Evolutionary conservation across 2,888 invertebrate genomes (phyloP), one percentile per base, ranked within the genome.

Genomic region (Psylliodes chrysocephalus): DNA sequence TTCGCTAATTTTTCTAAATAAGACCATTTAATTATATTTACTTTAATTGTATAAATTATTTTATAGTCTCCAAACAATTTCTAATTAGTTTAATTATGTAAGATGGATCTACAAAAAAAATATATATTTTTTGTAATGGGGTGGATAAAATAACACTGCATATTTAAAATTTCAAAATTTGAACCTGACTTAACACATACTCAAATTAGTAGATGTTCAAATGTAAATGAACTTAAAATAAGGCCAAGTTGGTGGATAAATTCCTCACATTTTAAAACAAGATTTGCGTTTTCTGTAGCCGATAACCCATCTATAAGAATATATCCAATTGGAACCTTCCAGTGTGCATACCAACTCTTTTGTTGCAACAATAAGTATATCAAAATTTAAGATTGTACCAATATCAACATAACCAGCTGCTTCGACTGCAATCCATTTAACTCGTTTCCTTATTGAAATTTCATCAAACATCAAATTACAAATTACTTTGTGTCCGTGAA

Each of bases 361-460:
- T 25, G n/a, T 10, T 6, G 51, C 51, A 14, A 28, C 30, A 7
- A 28, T 28, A n/a, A 51, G 10, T 2, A 28, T 8, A 5, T 51
- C 51, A 30, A 28, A 51, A n/a, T 51, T 28, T 8, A 51, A 15
- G 3, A 7, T 15, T 14, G 30, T 51, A 2, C 51, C 30, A 30
- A 30, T 15, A 28, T 51, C 30, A 15, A 51, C 28, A 51, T 18
- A 51, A 14, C 51, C 51, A 51, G 8, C 10, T 28, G 7, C 25
- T 10, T 51, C 28, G 2, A 1, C 7, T 25, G 28, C 51, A 30
- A 14, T 28, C 25, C 28, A 18, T 28, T 51, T 28, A 7, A 51
- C 10, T 28, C 15, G 25, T 14, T 51, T 51, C 10, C 51, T 22
- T 8, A 51, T 51, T n/a, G 47, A 19, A 19, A 15, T 6, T 44